Evolutionary conservation across 2,888 invertebrate genomes (phyloP), one percentile per base, ranked within the genome.

Genomic region (Andrena minutula): DNA sequence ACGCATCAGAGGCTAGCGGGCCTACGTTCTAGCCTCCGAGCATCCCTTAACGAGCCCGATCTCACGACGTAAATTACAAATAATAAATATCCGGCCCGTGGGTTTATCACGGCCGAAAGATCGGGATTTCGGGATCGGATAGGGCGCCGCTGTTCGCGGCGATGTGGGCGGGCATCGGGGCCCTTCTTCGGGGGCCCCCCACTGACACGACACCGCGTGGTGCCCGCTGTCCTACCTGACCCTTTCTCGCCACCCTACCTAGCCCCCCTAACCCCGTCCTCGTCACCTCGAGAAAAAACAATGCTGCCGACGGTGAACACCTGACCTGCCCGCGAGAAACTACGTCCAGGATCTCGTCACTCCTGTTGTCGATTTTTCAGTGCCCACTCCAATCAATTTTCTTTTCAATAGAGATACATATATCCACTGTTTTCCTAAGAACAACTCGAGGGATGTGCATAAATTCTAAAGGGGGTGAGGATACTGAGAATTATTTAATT

Each of bases 161-260:
- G 88, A 90, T 90, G 91, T 92, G 89, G 88, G 95, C 95, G 95
- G 95, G 91, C 93, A 91, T 90, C 83, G 79, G 80, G 81, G 77
- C 68, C 76, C 85, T 75, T 80, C 80, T 70, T 47, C 47, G 49
- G 61, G 77, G 83, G 56, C 92, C 93, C 93, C 94, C 92, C 93
- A 91, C 93, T 79, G 88, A 80, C 77, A 79, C 68, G 53, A 75
- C 88, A 92, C 94, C 91, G 91, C 90, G 79, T 85, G 86, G 86
- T 84, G 87, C 85, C 88, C 80, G 79, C 78, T 83, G 87, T 87
- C 82, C 80, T 87, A 87, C 84, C 86, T 84, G 85, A 75, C 83
- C 83, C 77, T 75, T 80, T 75, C 83, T 73, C 75, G 65, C 84
- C 78, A 41, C 41, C 16, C 41, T 12, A 16, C 41, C 41, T 41